Evolutionary conservation across 2,888 invertebrate species (phyloP), one percentile per base, ranked within the genome.

Genomic region (Troides aeacus): DNA sequence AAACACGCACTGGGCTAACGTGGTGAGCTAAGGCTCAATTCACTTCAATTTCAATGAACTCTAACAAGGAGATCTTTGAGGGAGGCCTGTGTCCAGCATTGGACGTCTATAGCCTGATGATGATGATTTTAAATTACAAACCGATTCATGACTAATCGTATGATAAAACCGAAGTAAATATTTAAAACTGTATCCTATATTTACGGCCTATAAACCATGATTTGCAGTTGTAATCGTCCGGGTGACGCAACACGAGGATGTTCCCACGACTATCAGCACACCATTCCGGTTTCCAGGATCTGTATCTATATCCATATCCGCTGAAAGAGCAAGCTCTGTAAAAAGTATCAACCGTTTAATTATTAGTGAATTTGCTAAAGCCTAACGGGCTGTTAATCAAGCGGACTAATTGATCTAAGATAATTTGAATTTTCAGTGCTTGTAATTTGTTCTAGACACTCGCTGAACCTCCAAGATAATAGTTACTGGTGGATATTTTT

Each of bases 261-360:
- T 78, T 78, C 78, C 76, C 78, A 78, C 78, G 76, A 57, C 66
- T 75, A 76, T 73, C 74, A 53, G 42, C 56, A 18, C 39, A 23
- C 66, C 69, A 72, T 76, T 77, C 76, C 75, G 76, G 72, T 72
- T 68, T 69, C 62, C 72, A 70, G 71, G 71, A 67, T 62, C 59
- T 71, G 57, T 72, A 76, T 76, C 69, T 72, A 64, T 69, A 70
- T 39, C 60, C 60, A 64, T 65, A 71, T 68, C 68, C 68, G 71
- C 62, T 70, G 42, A 24, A 39, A 64, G 23, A 39, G 24, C 10
- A 39, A 36, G 23, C 50, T 57, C 10, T 15, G 61, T 65, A 18
- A 57, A 69, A 69, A 56, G 56, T 50, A 24, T 59, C 21, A 63
- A 46, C 57, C 24, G 3, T 23, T 39, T 39, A 46, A n/a, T 18